Conservation (phyloP, 2,113 vertebrate genomes). For the Brachyhypopomus occidentalis region DNA sequence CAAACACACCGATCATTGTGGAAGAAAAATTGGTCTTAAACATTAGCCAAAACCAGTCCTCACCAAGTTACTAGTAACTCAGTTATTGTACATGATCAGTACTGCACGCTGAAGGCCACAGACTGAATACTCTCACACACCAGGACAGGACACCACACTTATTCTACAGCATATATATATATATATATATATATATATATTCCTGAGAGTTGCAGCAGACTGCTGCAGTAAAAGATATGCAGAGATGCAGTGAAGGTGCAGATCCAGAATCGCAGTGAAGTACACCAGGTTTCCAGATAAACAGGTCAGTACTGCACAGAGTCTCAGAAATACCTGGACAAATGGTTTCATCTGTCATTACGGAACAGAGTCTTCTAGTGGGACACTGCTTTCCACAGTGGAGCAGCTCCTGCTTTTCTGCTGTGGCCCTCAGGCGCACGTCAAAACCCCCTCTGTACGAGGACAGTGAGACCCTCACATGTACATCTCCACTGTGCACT, state of each 20-base stretch:
- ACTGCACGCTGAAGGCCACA: background rate
- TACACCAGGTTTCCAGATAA: too few relatives aligned
- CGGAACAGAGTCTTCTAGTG: background rate
- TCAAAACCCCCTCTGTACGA: background rate
- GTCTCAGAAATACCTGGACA: background rate
- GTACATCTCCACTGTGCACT: slow-evolving; percentile 50
- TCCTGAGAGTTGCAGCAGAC: too few relatives aligned
- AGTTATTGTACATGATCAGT: background rate
- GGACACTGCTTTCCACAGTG: slow-evolving; percentile 16
- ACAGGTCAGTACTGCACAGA: background rate
- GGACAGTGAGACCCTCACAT: slow-evolving; percentile 40
- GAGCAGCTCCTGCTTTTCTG: background rate
- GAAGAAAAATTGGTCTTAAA: too few relatives aligned
- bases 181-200: too few relatives aligned
- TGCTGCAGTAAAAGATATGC: too few relatives aligned
- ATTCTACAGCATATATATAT: too few relatives aligned
- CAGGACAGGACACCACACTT: background rate
- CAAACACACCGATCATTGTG: too few relatives aligned
- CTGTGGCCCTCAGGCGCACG: slow-evolving; percentile 12
- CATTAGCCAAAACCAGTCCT: background rate
- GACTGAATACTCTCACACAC: background rate
- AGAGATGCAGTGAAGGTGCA: too few relatives aligned
- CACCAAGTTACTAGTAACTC: background rate
- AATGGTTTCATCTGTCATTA: background rate
- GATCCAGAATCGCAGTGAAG: too few relatives aligned